Evolutionary conservation across 2,888 invertebrate species (phyloP).

Genomic region (Cantharis lateralis): DNA sequence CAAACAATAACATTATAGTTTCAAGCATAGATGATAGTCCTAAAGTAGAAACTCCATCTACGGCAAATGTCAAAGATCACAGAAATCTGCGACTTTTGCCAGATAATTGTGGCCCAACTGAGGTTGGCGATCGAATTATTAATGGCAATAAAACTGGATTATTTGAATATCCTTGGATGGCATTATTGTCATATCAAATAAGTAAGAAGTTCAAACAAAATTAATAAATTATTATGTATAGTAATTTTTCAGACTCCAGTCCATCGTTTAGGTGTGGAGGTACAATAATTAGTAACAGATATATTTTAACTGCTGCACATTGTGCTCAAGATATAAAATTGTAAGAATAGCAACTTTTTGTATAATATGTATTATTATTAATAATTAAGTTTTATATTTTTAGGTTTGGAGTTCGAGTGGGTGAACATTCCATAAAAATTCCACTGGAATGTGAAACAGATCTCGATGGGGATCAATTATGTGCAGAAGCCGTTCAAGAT

Average conservation of each 20-base stretch:
- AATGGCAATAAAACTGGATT: slow-evolving; percentile 40
- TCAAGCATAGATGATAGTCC: neutral
- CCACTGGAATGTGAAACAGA: neutral
- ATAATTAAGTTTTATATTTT: neutral
- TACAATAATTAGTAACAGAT: slow-evolving; percentile 56
- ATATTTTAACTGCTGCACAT: slow-evolving; percentile 64
- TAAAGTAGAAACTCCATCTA: neutral
- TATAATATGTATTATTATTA: too few relatives aligned
- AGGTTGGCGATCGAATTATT: neutral
- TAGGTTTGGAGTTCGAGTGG: neutral
- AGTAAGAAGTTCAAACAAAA: slow-evolving; percentile 23
- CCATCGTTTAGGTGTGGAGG: slow-evolving; percentile 57
- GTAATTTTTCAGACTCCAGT: slow-evolving; percentile 43
- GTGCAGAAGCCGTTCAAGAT: neutral
- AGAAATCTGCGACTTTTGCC: neutral
- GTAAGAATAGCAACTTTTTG: neutral
- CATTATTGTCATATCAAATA: slow-evolving; percentile 64
- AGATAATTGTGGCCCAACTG: neutral
- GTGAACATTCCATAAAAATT: neutral
- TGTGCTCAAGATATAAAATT: slow-evolving; percentile 53
- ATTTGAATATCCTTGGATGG: slow-evolving; percentile 79
- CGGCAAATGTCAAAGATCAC: neutral
- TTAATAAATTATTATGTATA: slow-evolving; percentile 37
- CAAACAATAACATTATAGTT: neutral
- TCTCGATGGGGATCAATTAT: neutral